Percentiles rank a stretch among this genome's conserved stretches.
phyloP scores from a whole-genome alignment of 1,140 invertebrate genomes.

The Lineus longissimus region DNA sequence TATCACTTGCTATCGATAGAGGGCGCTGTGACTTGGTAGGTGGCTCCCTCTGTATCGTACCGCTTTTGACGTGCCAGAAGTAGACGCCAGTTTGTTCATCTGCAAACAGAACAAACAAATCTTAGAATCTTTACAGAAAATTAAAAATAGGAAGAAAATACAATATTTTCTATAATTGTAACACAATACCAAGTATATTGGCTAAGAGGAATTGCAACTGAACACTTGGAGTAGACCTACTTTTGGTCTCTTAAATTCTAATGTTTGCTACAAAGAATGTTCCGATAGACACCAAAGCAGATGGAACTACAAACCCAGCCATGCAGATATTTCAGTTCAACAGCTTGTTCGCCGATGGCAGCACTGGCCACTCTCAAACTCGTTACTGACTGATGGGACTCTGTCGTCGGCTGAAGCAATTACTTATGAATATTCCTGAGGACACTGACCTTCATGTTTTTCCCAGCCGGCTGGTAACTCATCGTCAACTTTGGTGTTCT shows the following conservation, averaged over 20 bases:
- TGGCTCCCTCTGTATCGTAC: slow-evolving; percentile 89
- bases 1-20: slow-evolving; percentile 4
- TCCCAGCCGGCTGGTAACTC: slow-evolving; percentile 80
- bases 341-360: background rate
- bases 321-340: too few relatives aligned
- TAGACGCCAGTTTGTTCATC: slow-evolving; percentile 89
- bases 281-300: too few relatives aligned
- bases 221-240: too few relatives aligned
- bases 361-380: too few relatives aligned
- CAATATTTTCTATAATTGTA: background rate
- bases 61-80: slow-evolving; percentile 98
- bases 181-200: too few relatives aligned
- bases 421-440: slow-evolving; percentile 1
- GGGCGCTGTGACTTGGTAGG: slow-evolving; percentile 58
- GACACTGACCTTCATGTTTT: slow-evolving; percentile 74
- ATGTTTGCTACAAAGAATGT: too few relatives aligned
- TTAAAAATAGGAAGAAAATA: slow-evolving; percentile 1
- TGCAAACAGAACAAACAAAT: slow-evolving; percentile 52
- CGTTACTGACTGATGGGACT: too few relatives aligned
- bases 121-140: background rate
- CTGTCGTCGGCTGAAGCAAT: background rate
- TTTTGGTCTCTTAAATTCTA: too few relatives aligned
- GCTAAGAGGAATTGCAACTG: too few relatives aligned
- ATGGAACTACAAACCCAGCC: too few relatives aligned
- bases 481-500: slow-evolving; percentile 17